Percentiles rank a stretch among this genome's conserved stretches.
These are phyloP conservation scores for Leucoraja erinaceus DNA, from an alignment of 2,113 vertebrate genomes.

Conservation along the genomic window DNA sequence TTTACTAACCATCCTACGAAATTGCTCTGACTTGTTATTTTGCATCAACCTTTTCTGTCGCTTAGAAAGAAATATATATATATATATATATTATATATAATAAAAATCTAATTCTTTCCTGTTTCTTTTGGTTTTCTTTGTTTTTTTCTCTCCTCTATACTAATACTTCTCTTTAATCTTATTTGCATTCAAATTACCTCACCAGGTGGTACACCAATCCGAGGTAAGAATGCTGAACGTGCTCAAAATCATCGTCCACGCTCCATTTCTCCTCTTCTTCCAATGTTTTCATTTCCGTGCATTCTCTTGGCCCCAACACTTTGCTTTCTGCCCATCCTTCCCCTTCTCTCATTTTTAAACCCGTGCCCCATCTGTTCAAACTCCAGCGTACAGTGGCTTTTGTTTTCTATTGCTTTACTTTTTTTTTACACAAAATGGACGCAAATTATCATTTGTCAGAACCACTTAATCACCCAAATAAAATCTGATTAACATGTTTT, in stretches of 20 bases:
- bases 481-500: constrained; percentile 20
- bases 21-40: constrained; percentile 53
- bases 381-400: constrained; percentile 29
- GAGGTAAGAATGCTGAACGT: constrained; percentile 97
- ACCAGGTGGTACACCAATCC: constrained; percentile 99
- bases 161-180: constrained; percentile 95
- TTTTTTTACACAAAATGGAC: constrained; percentile 26
- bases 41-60: constrained; percentile 52
- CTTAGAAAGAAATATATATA: constrained; percentile 47
- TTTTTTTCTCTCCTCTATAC: constrained; percentile 68
- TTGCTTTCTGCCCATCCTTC: constrained; percentile 41
- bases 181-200: constrained; percentile 99
- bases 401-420: not conserved
- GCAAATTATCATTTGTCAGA: constrained; percentile 38
- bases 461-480: constrained; percentile 29
- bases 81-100: constrained; percentile 53
- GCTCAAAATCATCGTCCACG: constrained; percentile 63
- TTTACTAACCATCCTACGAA: constrained; percentile 51
- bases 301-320: constrained; percentile 54
- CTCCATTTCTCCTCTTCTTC: constrained; percentile 57
- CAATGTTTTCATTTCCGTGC: constrained; percentile 62
- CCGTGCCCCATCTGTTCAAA: not conserved
- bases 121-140: constrained; percentile 58
- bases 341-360: constrained; percentile 40
- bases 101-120: constrained; percentile 44